Evolutionary conservation across 1,140 invertebrate genomes (phyloP).

Genomic region (Drosophila arawakana): DNA sequence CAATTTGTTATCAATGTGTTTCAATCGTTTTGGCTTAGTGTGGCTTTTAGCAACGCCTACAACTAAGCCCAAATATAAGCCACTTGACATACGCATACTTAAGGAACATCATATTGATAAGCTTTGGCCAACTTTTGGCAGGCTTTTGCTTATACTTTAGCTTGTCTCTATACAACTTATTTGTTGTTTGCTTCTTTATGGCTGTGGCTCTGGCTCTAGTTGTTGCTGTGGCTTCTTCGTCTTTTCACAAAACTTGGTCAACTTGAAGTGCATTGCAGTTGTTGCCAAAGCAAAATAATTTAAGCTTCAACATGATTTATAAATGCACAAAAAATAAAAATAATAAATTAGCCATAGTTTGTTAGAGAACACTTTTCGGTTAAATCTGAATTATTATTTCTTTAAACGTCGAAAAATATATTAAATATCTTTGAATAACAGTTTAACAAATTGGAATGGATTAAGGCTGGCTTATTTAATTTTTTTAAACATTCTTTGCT

Average conservation of each 20-base stretch:
- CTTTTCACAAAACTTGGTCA: constrained; percentile 21
- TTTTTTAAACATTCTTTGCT: too few species aligned
- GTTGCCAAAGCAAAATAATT: not conserved
- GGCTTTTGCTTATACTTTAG: constrained; percentile 8
- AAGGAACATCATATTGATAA: constrained; percentile 52
- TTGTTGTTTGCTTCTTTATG: constrained; percentile 16
- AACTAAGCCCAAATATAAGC: constrained; percentile 52
- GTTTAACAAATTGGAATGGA: too few species aligned
- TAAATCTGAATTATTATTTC: too few species aligned
- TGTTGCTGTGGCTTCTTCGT: constrained; percentile 10
- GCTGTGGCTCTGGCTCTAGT: not conserved
- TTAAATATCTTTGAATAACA: too few species aligned
- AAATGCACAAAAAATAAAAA: too few species aligned
- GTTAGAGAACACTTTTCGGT: too few species aligned
- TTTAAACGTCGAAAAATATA: too few species aligned
- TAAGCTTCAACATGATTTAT: not conserved
- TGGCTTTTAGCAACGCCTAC: constrained; percentile 54
- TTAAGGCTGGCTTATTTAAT: too few species aligned
- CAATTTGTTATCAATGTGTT: constrained; percentile 61
- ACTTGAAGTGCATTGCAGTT: constrained; percentile 2
- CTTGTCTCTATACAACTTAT: constrained; percentile 1
- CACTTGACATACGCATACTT: constrained; percentile 60
- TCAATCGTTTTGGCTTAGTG: constrained; percentile 61
- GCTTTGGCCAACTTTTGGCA: constrained; percentile 58
- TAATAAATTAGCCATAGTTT: too few species aligned